phyloP scores from a whole-genome alignment of 2,797 vertebrate species.

The Myotis pilosus region DNA sequence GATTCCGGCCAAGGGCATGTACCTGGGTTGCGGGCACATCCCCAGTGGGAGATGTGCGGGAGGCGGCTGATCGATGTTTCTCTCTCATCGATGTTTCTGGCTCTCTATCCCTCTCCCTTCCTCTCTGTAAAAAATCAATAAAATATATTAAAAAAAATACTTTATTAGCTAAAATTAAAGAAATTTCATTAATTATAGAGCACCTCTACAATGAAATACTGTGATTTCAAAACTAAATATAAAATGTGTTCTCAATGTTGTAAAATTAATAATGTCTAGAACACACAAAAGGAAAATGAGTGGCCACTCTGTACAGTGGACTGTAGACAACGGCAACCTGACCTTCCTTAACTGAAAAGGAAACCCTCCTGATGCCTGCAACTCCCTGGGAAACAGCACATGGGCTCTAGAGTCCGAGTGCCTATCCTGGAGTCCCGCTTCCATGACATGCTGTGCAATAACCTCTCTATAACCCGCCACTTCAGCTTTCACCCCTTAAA shows the following conservation, averaged over 20 bases:
- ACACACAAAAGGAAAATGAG: background rate
- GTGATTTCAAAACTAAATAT: background rate
- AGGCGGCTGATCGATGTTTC: no score
- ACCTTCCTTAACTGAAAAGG: background rate
- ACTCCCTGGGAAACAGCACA: background rate
- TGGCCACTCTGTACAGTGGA: background rate
- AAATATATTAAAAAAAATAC: no score
- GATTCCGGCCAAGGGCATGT: no score
- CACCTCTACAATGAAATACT: background rate
- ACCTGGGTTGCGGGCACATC: no score
- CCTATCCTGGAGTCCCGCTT: background rate
- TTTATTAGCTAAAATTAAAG: constrained; percentile 1
- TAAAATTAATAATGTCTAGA: background rate
- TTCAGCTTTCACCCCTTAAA: background rate
- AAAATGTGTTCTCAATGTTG: background rate
- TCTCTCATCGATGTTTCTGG: no score
- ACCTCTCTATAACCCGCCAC: background rate
- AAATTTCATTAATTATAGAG: background rate
- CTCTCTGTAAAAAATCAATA: no score
- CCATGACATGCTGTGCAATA: background rate
- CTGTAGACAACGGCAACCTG: background rate
- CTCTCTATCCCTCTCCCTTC: no score
- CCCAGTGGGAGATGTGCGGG: no score
- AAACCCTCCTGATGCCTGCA: background rate
- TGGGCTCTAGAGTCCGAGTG: background rate